Evolutionary conservation across 2,888 invertebrate species (phyloP).

Genomic region (Epinotia nisella): DNA sequence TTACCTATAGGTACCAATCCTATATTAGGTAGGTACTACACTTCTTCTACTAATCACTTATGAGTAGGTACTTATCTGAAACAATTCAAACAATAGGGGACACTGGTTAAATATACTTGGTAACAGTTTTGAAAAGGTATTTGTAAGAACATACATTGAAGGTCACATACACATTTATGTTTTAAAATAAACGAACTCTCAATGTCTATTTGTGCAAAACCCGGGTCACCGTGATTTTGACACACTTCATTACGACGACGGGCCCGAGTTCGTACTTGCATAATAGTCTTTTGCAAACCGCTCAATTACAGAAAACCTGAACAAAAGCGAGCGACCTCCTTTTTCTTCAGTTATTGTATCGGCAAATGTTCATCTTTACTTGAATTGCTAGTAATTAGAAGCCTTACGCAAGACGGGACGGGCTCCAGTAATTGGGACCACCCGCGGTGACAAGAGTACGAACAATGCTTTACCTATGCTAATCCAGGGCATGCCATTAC

Average conservation of each 20-base stretch:
- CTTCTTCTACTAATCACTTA: not conserved
- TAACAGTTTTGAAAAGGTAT: too few relatives aligned
- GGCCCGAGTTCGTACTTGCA: not conserved
- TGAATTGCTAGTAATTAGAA: slow-evolving; percentile 69
- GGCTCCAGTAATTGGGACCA: slow-evolving; percentile 68
- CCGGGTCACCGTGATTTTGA: not conserved
- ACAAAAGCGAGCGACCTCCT: slow-evolving; percentile 56
- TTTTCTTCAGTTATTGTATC: slow-evolving; percentile 54
- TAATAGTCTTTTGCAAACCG: not conserved
- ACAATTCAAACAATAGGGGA: not conserved
- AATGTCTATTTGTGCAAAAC: not conserved
- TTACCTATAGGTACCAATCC: not conserved
- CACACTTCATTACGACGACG: not conserved
- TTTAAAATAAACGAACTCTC: not conserved
- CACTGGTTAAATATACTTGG: too few relatives aligned
- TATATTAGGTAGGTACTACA: not conserved
- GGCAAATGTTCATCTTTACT: slow-evolving; percentile 64
- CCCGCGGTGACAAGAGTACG: slow-evolving; percentile 55
- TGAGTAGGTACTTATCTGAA: not conserved
- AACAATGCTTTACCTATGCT: slow-evolving; percentile 59
- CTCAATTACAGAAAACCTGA: slow-evolving; percentile 51
- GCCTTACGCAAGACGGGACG: slow-evolving; percentile 60
- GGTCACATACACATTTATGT: not conserved
- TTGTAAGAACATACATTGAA: not conserved
- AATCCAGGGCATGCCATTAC: slow-evolving; percentile 62